A percentile compares a stretch with the other conserved stretches of the same genome.
Evolutionary conservation across 2,797 vertebrate genomes (phyloP).

Genomic region (Etheostoma perlongum): DNA sequence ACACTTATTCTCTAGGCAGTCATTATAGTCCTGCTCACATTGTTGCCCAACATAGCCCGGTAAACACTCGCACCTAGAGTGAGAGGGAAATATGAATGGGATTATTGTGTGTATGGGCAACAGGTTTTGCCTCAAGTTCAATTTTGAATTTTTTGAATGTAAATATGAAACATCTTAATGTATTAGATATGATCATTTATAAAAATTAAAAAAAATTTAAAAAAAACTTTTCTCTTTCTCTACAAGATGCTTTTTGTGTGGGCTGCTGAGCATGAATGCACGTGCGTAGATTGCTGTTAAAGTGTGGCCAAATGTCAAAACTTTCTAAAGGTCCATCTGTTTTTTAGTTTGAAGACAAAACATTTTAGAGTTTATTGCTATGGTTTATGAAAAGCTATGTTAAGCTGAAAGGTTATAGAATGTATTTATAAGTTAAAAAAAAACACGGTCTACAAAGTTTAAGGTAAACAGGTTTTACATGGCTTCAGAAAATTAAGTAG

Average conservation of each 20-base stretch:
- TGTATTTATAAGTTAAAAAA: neutral
- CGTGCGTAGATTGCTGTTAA: neutral
- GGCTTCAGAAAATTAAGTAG: neutral
- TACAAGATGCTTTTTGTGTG: neutral
- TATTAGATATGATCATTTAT: neutral
- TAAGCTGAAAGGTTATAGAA: neutral
- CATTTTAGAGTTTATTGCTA: neutral
- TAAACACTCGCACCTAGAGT: slow-evolving; percentile 91
- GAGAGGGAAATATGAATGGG: slow-evolving; percentile 38
- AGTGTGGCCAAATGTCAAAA: neutral
- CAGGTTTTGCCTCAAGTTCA: neutral
- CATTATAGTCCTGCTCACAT: slow-evolving; percentile 92
- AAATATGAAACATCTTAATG: neutral
- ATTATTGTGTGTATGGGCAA: slow-evolving; percentile 20
- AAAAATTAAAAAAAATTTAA: too few relatives aligned
- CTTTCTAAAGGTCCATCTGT: too few relatives aligned
- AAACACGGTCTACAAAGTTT: neutral
- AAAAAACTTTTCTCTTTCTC: neutral
- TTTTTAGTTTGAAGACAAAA: neutral
- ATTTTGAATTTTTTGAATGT: too few relatives aligned
- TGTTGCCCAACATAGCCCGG: slow-evolving; percentile 93
- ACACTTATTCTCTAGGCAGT: slow-evolving; percentile 93
- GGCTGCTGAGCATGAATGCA: neutral
- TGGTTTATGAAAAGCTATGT: neutral
- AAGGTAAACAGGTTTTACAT: neutral